These are phyloP conservation scores for Stenolophus ochropezus DNA, from an alignment of 2,888 invertebrate genomes.

Conservation along the genomic window DNA sequence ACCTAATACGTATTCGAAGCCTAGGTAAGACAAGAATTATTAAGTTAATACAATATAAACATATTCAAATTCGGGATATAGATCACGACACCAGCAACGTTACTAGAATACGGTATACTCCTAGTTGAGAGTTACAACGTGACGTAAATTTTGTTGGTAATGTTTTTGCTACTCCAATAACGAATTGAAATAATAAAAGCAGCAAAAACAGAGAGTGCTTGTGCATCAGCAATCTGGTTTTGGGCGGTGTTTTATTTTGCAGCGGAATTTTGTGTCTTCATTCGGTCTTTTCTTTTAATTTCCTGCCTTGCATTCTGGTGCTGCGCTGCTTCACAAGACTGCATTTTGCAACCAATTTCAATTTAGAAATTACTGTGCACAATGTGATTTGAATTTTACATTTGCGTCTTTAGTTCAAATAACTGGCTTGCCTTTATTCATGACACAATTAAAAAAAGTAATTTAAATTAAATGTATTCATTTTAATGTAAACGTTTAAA, in stretches of 20 bases:
- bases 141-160: too few species aligned
- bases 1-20: too few species aligned
- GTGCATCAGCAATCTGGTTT: too few species aligned
- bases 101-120: too few species aligned
- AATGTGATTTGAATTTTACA: constrained; percentile 46
- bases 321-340: background rate
- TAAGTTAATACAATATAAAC: too few species aligned
- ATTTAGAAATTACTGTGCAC: constrained; percentile 45
- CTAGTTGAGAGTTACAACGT: too few species aligned
- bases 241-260: background rate
- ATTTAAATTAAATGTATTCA: constrained; percentile 41
- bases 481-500: constrained; percentile 16
- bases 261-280: background rate
- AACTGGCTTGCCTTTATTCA: constrained; percentile 20
- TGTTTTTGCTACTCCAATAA: too few species aligned
- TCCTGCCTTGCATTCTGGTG: background rate
- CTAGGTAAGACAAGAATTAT: too few species aligned
- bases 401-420: constrained; percentile 25
- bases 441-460: constrained; percentile 40
- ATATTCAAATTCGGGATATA: too few species aligned
- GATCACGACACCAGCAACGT: too few species aligned
- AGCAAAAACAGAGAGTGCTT: too few species aligned
- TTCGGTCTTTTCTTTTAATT: constrained; percentile 1
- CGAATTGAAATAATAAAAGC: too few species aligned
- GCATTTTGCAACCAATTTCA: constrained; percentile 51